Percentiles rank a stretch among this genome's conserved stretches.
Conservation (phyloP, 1,140 invertebrate genomes). For the Portunus trituberculatus region DNA sequence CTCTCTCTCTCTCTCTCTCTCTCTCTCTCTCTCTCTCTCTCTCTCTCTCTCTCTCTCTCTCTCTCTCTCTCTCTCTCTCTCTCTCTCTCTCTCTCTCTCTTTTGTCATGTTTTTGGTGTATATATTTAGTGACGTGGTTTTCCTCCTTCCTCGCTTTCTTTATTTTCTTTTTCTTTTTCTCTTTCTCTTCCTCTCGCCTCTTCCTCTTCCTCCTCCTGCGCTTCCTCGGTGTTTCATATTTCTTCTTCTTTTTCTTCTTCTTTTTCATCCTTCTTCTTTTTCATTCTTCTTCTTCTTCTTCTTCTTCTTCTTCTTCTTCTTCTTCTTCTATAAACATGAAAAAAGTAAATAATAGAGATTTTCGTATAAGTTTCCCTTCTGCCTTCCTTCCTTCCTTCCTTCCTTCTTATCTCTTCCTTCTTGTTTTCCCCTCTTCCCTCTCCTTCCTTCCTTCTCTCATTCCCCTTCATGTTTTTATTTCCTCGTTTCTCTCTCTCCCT, state of each 20-base stretch:
- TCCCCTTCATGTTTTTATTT: too few species aligned
- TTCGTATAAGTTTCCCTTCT: background rate
- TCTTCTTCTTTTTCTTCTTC: background rate
- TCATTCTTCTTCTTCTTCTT: background rate
- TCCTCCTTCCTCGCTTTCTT: background rate
- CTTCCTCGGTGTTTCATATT: background rate
- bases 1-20: background rate
- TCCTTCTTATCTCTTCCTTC: too few species aligned
- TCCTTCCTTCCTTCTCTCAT: too few species aligned
- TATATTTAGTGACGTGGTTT: too few species aligned
- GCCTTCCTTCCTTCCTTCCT: too few species aligned
- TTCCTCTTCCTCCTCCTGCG: background rate
- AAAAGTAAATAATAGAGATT: too few species aligned
- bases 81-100: background rate
- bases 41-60: background rate
- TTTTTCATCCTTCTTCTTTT: background rate
- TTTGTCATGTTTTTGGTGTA: background rate
- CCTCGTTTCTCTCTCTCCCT: too few species aligned
- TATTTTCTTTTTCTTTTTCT: background rate
- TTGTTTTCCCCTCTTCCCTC: too few species aligned
- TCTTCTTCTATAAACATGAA: background rate
- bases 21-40: background rate
- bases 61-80: background rate
- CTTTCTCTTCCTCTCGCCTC: background rate
- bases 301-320: background rate